These are phyloP conservation scores for Hypsibius dujardini DNA, from an alignment of 1,140 invertebrate species.

Conservation along the genomic window DNA sequence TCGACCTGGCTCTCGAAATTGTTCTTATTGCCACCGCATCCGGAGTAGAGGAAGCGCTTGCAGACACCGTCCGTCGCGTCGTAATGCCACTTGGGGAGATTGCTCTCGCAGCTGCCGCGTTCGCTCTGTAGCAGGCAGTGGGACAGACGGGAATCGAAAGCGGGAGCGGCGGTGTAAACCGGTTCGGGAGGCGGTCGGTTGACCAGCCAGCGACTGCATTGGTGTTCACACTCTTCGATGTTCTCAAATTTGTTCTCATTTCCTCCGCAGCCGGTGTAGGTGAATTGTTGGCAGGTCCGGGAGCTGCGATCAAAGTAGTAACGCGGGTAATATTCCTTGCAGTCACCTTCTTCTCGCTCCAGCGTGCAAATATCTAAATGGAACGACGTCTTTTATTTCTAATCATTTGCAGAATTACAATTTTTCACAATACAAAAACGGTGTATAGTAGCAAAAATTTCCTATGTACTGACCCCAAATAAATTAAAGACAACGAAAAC, in stretches of 20 bases:
- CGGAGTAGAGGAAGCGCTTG: conserved; percentile 57
- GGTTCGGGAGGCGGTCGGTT: neutral
- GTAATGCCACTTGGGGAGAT: conserved; percentile 53
- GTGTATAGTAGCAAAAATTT: too few species aligned
- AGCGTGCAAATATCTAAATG: conserved; percentile 47
- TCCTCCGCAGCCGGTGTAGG: conserved; percentile 51
- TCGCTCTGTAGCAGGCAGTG: conserved; percentile 33
- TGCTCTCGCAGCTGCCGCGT: conserved; percentile 49
- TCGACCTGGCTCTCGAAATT: conserved; percentile 55
- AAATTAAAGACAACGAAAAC: too few species aligned
- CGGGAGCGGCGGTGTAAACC: neutral
- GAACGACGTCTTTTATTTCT: neutral
- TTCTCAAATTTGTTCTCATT: conserved; percentile 64
- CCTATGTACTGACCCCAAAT: too few species aligned
- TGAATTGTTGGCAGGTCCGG: conserved; percentile 27
- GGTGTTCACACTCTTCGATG: conserved; percentile 52
- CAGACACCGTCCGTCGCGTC: conserved; percentile 51
- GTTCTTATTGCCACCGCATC: conserved; percentile 69
- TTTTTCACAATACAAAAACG: too few species aligned
- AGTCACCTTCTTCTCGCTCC: conserved; percentile 55
- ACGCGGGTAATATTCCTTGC: conserved; percentile 51
- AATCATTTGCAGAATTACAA: too few species aligned
- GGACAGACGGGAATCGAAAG: conserved; percentile 19
- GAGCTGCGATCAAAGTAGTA: conserved; percentile 50
- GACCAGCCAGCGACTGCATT: conserved; percentile 39